Percentiles rank a stretch among this genome's conserved stretches.
These are phyloP conservation scores for Corythornis cristatus DNA, from an alignment of 2,113 vertebrate species.

Conservation along the genomic window DNA sequence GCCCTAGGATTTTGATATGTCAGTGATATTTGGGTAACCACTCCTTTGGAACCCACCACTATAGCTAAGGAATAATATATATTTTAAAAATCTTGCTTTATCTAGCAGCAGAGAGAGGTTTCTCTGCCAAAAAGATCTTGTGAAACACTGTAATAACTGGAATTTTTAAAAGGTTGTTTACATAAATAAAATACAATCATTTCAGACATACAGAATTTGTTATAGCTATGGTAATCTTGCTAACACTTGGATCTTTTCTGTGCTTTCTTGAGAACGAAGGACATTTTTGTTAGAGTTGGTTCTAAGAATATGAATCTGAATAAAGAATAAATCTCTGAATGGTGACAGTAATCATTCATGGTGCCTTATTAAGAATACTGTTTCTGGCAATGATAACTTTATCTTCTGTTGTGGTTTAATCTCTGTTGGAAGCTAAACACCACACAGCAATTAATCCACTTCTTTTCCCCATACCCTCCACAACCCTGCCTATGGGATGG, in stretches of 20 bases:
- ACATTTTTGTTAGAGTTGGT: background rate
- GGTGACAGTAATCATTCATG: background rate
- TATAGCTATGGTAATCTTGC: background rate
- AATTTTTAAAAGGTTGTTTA: constrained; percentile 19
- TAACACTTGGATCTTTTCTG: background rate
- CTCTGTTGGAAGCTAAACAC: no score
- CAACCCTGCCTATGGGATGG: no score
- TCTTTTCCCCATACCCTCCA: no score
- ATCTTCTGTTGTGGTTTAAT: no score
- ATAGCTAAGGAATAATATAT: background rate
- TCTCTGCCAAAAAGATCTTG: background rate
- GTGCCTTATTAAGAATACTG: background rate
- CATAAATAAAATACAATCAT: background rate
- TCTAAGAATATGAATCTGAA: background rate
- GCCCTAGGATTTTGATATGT: background rate
- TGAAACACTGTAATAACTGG: background rate
- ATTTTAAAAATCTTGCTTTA: background rate
- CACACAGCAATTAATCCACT: no score
- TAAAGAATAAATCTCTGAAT: background rate
- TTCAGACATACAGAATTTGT: constrained; percentile 1
- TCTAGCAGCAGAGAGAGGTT: background rate
- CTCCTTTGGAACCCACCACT: background rate
- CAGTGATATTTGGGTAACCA: background rate
- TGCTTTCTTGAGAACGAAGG: background rate
- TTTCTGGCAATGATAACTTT: background rate